Percentiles rank a stretch among this genome's conserved stretches.
These are phyloP conservation scores for Conger conger DNA, from an alignment of 2,113 vertebrate genomes.

Conservation along the genomic window DNA sequence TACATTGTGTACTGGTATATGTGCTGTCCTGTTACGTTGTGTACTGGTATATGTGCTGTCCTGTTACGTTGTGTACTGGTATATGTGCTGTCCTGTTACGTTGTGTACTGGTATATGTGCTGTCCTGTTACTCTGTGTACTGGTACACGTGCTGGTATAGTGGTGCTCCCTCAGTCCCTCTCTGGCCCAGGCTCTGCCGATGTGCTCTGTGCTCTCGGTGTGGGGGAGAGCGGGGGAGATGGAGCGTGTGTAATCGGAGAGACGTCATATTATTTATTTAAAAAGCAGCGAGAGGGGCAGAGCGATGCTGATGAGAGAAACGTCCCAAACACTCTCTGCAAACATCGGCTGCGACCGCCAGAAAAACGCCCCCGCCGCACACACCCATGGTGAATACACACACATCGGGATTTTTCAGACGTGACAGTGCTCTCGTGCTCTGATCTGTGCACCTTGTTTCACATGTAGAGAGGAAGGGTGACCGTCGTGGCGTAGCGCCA, in stretches of 20 bases:
- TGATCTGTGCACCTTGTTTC: neutral
- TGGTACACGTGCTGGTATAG: too few relatives aligned
- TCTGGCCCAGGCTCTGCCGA: neutral
- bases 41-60: too few relatives aligned
- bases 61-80: too few relatives aligned
- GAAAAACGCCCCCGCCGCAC: neutral
- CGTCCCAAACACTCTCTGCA: neutral
- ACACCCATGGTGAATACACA: neutral
- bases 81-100: too few relatives aligned
- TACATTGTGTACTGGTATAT: too few relatives aligned
- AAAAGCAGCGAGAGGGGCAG: constrained; percentile 63
- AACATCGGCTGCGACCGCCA: neutral
- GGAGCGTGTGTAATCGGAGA: constrained; percentile 68
- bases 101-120: too few relatives aligned
- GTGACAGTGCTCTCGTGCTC: neutral
- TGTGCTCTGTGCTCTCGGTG: constrained; percentile 2
- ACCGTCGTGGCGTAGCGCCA: neutral
- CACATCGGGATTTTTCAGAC: neutral
- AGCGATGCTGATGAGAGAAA: neutral
- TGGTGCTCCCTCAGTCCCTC: neutral
- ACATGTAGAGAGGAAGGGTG: neutral
- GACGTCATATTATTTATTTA: constrained; percentile 74
- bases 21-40: too few relatives aligned
- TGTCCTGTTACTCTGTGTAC: too few relatives aligned
- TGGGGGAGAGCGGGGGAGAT: constrained; percentile 52